phyloP scores from a whole-genome alignment of 1,140 invertebrate species.

The Epicauta chinensis region DNA sequence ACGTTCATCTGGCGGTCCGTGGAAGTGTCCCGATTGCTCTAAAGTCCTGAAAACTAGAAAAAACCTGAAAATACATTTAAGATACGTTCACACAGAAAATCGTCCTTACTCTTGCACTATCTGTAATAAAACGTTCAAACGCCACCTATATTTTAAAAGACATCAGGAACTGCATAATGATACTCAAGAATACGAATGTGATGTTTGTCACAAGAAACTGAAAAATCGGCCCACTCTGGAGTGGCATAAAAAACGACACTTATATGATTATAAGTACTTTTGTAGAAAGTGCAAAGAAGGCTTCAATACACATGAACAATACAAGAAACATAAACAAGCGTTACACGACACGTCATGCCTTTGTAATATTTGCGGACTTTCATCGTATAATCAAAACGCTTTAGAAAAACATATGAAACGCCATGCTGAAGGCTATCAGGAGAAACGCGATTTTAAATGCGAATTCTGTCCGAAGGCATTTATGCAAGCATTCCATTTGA shows the following conservation, averaged over 20 bases:
- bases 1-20: too few species aligned
- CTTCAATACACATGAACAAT: too few species aligned
- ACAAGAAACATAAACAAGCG: too few species aligned
- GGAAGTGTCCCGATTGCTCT: constrained; percentile 44
- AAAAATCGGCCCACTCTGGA: constrained; percentile 59
- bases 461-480: background rate
- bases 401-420: background rate
- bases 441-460: constrained; percentile 2
- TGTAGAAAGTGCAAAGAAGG: constrained; percentile 33
- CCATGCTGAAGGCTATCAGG: background rate
- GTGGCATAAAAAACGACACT: constrained; percentile 57
- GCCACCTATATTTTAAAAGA: constrained; percentile 21
- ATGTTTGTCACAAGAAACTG: constrained; percentile 52
- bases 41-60: constrained; percentile 50
- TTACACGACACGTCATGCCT: too few species aligned
- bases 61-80: constrained; percentile 52
- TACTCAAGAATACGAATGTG: constrained; percentile 36
- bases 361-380: too few species aligned
- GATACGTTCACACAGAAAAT: constrained; percentile 53
- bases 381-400: too few species aligned
- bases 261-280: constrained; percentile 43
- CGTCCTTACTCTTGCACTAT: constrained; percentile 50
- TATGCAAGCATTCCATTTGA: background rate
- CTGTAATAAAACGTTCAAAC: constrained; percentile 18
- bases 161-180: constrained; percentile 45